Conservation (phyloP, 2,888 invertebrate genomes). For the Drosophila paranaensis region DNA sequence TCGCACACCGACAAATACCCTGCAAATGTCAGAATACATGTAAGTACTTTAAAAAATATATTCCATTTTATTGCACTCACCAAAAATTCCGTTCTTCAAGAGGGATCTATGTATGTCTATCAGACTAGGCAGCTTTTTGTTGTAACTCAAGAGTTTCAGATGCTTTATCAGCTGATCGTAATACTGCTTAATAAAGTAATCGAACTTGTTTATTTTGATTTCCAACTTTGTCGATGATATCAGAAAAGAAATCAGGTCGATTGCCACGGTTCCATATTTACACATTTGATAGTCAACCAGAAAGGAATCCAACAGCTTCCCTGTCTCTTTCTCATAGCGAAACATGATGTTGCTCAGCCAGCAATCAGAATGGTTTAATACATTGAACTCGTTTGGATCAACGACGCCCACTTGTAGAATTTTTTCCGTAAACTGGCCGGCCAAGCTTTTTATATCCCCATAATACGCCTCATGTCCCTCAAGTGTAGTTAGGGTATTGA, state of each 20-base stretch:
- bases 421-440: constrained; percentile 26
- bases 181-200: constrained; percentile 77
- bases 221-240: constrained; percentile 73
- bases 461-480: constrained; percentile 60
- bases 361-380: constrained; percentile 80
- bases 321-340: constrained; percentile 57
- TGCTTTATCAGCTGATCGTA: constrained; percentile 69
- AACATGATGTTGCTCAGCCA: constrained; percentile 83
- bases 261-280: constrained; percentile 64
- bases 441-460: constrained; percentile 50
- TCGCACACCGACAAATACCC: constrained; percentile 38
- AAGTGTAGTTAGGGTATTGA: constrained; percentile 46
- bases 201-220: constrained; percentile 72
- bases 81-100: constrained; percentile 68
- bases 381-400: constrained; percentile 69
- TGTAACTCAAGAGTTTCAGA: constrained; percentile 71
- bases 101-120: constrained; percentile 74
- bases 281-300: constrained; percentile 74
- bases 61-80: constrained; percentile 25
- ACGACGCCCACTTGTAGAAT: constrained; percentile 11
- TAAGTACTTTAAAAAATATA: neutral
- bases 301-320: constrained; percentile 58
- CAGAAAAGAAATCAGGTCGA: constrained; percentile 76
- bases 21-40: constrained; percentile 3
- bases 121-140: constrained; percentile 67